These are phyloP conservation scores for Enteromius fasciolatus DNA, from an alignment of 2,797 vertebrate species.

Conservation along the genomic window DNA sequence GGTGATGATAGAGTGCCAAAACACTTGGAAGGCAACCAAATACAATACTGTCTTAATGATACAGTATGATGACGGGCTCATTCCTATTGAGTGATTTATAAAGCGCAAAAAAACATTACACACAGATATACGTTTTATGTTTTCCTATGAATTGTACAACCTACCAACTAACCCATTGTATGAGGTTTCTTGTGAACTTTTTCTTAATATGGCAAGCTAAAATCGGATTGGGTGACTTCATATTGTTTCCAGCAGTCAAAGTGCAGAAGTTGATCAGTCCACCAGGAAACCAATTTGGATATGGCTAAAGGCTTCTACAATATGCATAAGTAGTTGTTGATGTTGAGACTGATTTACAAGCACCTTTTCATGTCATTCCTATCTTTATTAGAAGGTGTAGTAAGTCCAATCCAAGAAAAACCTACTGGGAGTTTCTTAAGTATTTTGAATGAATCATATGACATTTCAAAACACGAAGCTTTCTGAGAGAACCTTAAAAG, in stretches of 20 bases:
- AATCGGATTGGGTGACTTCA: background rate
- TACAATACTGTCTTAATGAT: background rate
- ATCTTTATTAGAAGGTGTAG: background rate
- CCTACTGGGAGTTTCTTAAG: background rate
- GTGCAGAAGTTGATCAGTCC: background rate
- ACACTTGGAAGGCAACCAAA: background rate
- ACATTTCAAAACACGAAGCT: background rate
- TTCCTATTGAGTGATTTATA: background rate
- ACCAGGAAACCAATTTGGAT: background rate
- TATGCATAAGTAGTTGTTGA: background rate
- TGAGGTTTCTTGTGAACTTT: background rate
- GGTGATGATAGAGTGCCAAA: background rate
- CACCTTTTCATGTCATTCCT: background rate
- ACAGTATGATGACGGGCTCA: background rate
- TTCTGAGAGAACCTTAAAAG: background rate
- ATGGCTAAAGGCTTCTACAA: background rate
- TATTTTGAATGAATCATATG: background rate
- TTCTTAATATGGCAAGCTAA: background rate
- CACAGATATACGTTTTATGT: background rate
- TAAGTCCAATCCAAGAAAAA: background rate
- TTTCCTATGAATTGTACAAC: background rate
- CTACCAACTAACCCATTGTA: background rate
- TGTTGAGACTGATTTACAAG: background rate
- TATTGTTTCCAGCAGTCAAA: background rate
- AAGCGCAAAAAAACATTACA: background rate